Conservation (phyloP, 2,888 invertebrate genomes). For the Cyaniris semiargus region DNA sequence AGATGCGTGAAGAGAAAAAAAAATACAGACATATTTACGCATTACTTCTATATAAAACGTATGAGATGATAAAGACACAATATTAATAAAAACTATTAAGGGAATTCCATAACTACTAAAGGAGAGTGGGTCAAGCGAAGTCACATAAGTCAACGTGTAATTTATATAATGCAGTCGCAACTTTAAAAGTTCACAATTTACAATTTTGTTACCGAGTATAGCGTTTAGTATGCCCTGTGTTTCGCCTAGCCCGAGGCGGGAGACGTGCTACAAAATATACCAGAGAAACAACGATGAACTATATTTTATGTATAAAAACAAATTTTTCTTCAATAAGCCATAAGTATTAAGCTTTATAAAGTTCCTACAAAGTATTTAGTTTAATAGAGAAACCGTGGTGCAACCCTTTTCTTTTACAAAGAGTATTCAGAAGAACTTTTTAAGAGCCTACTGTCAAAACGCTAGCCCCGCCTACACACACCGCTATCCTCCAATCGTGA, state of each 20-base stretch:
- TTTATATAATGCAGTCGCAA: slow-evolving; percentile 11
- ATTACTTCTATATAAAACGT: neutral
- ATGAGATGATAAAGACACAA: neutral
- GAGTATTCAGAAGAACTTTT: neutral
- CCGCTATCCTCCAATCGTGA: too few species aligned
- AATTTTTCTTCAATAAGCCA: slow-evolving; percentile 5
- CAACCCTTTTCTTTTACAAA: slow-evolving; percentile 2
- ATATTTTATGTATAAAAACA: slow-evolving; percentile 18
- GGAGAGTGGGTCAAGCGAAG: neutral
- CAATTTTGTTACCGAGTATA: slow-evolving; percentile 10
- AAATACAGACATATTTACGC: neutral
- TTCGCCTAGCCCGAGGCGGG: neutral
- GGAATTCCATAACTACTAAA: neutral
- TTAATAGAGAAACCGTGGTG: neutral
- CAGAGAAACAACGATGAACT: slow-evolving; percentile 16
- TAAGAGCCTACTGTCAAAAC: too few species aligned
- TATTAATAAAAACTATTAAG: neutral
- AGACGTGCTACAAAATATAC: slow-evolving; percentile 7
- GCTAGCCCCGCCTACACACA: too few species aligned
- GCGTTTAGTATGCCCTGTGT: neutral
- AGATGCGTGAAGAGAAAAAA: neutral
- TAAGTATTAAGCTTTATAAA: slow-evolving; percentile 9
- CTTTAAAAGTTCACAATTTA: slow-evolving; percentile 22
- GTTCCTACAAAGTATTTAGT: slow-evolving; percentile 5
- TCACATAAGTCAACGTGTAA: neutral